Base-by-base conservation (phyloP, 1,140 invertebrate genomes). In the Sarcophaga peregrina region DNA sequence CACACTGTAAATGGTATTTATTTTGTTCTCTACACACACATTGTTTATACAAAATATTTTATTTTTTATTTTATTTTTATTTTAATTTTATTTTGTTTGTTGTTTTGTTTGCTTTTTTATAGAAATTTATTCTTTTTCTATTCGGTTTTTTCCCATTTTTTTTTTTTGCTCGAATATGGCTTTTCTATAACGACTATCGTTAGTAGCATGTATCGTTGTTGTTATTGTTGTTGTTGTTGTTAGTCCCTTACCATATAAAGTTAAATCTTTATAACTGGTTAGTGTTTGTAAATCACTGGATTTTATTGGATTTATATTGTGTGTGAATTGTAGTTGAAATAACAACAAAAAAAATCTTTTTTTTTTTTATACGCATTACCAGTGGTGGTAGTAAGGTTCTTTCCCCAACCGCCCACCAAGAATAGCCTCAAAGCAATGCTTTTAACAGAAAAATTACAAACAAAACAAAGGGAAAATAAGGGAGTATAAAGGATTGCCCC, bases 261-360 rank as follows among this genome's bases (percentile, higher is more conserved):
- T 68, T 68, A 68, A 68, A 68, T 68, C 62, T 68, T n/a, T 68
- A 68, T 68, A n/a, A 68, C n/a, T 68, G 20, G 62, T 68, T 68
- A 68, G n/a, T 68, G 74, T 76, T 76, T 76, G 74, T 76, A 76
- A 76, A 76, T 76, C 74, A 76, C 74, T 76, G 74, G 46, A 76
- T 76, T 76, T 76, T 76, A 76, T 76, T 76, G 74, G 74, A 76
- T 76, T 76, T 76, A 76, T 48, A 76, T 76, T 76, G 74, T 76
- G 58, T 68, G 74, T 48, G 74, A 76, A 76, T 76, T 76, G 74
- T 76, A 46, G 46, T 76, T 47, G 45, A n/a, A 76, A 74, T 2
- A 20, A 9, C 4, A 68, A n/a, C n/a, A 68, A 9, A 37, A 37
- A n/a, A 37, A 37, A 37, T 37, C 25, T 37, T 37, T 37, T 37